Evolutionary conservation across 2,113 vertebrate species (phyloP).

Genomic region (Tiliqua scincoides): DNA sequence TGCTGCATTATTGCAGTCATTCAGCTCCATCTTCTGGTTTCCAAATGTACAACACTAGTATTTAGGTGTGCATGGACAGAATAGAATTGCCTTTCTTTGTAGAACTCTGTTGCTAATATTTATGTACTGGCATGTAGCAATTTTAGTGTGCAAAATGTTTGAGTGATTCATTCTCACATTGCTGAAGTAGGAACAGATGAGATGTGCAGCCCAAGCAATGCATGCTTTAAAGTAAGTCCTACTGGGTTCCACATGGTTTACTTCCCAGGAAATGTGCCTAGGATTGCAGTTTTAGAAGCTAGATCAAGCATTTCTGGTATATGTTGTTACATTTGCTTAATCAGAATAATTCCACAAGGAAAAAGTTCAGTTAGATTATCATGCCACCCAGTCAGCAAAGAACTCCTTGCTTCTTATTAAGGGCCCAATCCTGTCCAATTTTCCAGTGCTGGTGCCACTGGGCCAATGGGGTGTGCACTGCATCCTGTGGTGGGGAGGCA

Average conservation of each 20-base stretch:
- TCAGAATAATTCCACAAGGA: neutral
- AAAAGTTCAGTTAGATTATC: neutral
- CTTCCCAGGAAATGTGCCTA: neutral
- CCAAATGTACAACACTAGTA: neutral
- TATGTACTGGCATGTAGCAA: no score
- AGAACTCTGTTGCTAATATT: neutral
- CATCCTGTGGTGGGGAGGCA: no score
- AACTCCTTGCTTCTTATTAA: neutral
- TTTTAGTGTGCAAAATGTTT: neutral
- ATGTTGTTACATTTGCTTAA: neutral
- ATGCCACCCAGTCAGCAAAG: neutral
- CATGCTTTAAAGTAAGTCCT: neutral
- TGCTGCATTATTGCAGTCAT: conserved; percentile 38
- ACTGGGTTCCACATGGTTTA: neutral
- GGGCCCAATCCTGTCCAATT: no score
- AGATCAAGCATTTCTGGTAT: neutral
- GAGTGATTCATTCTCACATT: no score
- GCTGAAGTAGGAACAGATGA: no score
- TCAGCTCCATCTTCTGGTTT: conserved; percentile 67
- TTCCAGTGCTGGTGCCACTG: no score
- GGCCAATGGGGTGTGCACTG: no score
- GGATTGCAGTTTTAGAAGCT: neutral
- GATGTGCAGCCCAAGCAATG: no score
- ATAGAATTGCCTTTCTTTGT: neutral
- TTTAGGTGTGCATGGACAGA: neutral